Base-by-base conservation (phyloP, 2,888 invertebrate genomes). In the Apotomis capreana region DNA sequence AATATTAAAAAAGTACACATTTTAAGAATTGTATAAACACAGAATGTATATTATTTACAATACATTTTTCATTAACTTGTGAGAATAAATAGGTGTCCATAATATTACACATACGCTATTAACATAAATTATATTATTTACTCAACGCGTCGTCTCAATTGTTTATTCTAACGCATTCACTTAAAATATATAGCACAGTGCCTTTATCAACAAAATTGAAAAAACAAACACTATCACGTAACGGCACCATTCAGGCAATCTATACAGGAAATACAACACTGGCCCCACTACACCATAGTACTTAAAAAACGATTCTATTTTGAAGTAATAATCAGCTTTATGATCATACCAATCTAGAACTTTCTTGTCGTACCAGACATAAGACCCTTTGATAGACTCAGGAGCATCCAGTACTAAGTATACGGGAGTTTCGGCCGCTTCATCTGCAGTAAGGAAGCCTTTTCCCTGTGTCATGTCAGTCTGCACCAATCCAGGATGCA, bases 401-500 rank as follows among this genome's bases (percentile, higher is more conserved):
- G 92, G 88, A 80, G 95, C 89, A 83, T 89, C 84, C 5, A 94
- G 88, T 60, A 94, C 95, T 80, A 94, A 78, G 77, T 93, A 94
- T 0, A 94, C 71, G 0, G 95, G 94, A 1, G 94, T 94, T 74
- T 89, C 87, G 0, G 95, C 95, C 10, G 94, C 94, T 80, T 93
- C 87, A 40, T 95, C 95, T 5, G 92, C 83, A 1, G 91, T 94
- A 52, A 94, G 87, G 60, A 89, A 84, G 0, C 96, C 97, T 76
- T 92, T 92, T 40, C 95, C 94, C 52, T 90, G 91, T 0, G 95
- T 95, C 96, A 97, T 96, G 79, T 96, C 96, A 0, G 97, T 97
- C 74, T 94, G 94, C 0, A 97, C 96, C 77, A 95, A 94, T 0
- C 97, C 97, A 5, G 97, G 97, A 83, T 96, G 95, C 80, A 95